These are phyloP conservation scores for Oscheius myriophilus DNA, from an alignment of 2,888 invertebrate species.

Conservation along the genomic window DNA sequence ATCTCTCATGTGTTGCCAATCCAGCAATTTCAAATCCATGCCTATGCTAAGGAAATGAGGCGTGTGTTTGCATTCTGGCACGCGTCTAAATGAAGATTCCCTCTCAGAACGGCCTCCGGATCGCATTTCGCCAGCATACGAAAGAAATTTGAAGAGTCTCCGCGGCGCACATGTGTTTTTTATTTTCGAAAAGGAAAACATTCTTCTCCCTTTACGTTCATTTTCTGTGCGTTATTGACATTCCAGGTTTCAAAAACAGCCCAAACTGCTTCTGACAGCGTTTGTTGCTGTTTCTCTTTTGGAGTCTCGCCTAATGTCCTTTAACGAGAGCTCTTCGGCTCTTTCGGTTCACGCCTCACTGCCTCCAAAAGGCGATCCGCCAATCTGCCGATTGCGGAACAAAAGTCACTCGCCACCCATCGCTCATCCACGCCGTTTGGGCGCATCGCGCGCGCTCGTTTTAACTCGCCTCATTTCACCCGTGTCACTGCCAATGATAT, in stretches of 20 bases:
- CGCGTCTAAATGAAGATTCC: conserved; percentile 10
- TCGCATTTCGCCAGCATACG: not conserved
- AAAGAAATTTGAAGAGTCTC: no score
- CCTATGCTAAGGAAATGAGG: no score
- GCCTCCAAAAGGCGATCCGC: conserved; percentile 9
- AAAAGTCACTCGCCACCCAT: conserved; percentile 16
- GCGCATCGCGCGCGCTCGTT: not conserved
- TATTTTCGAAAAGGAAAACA: no score
- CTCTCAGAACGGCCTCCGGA: conserved; percentile 9
- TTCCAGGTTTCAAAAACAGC: no score
- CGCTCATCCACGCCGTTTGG: conserved; percentile 14
- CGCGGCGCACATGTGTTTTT: no score
- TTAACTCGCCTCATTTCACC: conserved; percentile 9
- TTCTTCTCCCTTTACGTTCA: no score
- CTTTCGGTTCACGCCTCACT: conserved; percentile 5
- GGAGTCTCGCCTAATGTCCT: not conserved
- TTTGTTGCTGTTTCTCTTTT: not conserved
- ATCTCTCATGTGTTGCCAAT: no score
- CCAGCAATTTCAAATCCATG: no score
- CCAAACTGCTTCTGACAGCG: not conserved
- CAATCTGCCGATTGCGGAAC: conserved; percentile 11
- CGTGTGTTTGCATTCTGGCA: not conserved
- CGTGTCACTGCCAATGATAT: conserved; percentile 9
- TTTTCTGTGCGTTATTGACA: no score
- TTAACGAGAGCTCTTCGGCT: conserved; percentile 9